Conservation (phyloP, 2,113 vertebrate genomes). For the Dasyornis broadbenti region DNA sequence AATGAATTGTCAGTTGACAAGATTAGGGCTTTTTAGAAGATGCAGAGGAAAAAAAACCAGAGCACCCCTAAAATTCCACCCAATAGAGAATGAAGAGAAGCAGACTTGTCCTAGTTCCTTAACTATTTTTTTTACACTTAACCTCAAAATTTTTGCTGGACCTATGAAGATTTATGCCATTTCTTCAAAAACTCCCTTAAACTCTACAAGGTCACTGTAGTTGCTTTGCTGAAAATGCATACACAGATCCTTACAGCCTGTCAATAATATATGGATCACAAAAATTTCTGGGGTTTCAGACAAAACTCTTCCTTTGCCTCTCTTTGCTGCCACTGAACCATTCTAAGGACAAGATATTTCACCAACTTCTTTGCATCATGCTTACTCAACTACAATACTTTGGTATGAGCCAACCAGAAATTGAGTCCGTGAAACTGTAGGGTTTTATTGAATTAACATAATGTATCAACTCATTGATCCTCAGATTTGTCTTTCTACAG, state of each 20-base stretch:
- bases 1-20: neutral
- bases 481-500: neutral
- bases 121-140: neutral
- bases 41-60: neutral
- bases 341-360: neutral
- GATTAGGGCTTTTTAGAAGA: neutral
- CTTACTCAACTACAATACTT: neutral
- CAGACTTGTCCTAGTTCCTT: neutral
- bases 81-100: neutral
- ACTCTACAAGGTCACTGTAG: neutral
- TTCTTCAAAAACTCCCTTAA: neutral
- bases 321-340: neutral
- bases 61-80: neutral
- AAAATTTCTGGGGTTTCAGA: neutral
- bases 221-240: neutral
- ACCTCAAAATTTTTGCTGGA: neutral
- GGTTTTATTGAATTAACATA: neutral
- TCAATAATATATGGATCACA: neutral
- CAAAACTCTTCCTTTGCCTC: neutral
- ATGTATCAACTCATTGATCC: neutral
- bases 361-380: neutral
- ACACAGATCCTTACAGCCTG: neutral
- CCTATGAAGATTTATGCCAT: neutral
- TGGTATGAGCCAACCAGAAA: neutral
- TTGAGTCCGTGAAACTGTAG: neutral